Evolutionary conservation across 2,888 invertebrate species (phyloP), one percentile per base, ranked within the genome.

Genomic region (Euzetes globulus): DNA sequence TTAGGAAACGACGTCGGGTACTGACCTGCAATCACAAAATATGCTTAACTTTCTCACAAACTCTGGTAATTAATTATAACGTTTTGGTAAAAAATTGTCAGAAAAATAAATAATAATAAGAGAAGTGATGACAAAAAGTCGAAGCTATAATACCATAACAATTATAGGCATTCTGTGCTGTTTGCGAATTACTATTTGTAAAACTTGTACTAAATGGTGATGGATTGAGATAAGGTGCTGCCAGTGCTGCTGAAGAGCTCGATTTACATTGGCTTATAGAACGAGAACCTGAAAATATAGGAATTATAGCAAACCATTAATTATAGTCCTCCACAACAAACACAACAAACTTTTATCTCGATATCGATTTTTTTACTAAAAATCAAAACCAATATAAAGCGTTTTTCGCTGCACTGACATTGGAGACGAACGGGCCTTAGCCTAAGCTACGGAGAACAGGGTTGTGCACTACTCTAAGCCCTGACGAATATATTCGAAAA

Each of bases 91-190:
- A 13, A 13, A 15, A 50, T 50, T n/a, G 15, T n/a, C 50, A n/a
- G n/a, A 50, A 50, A 50, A 50, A 7, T 4, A 50, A n/a, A 33
- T 33, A 33, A 33, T 33, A 33, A n/a, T 50, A 50, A 50, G n/a
- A 50, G n/a, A n/a, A n/a, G n/a, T n/a, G n/a, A n/a, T 50, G 50
- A 50, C 50, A 50, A 50, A n/a, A 50, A n/a, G n/a, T 50, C n/a
- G 50, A n/a, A 15, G 50, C 50, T 55, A 22, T 55, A 55, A 55
- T 73, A 77, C 77, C 76, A 72, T 76, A 77, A n/a, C 73, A 45
- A 55, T 50, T 50, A 45, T 77, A 77, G 17, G 75, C 73, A 37
- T 76, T 76, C 72, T 77, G 77, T 63, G 76, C 45, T 45, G 77
- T 71, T 58, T 77, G 77, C n/a, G 76, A 70, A n/a, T 73, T 72